Evolutionary conservation across 2,888 invertebrate genomes (phyloP).

Genomic region (Tupiocoris notatus): DNA sequence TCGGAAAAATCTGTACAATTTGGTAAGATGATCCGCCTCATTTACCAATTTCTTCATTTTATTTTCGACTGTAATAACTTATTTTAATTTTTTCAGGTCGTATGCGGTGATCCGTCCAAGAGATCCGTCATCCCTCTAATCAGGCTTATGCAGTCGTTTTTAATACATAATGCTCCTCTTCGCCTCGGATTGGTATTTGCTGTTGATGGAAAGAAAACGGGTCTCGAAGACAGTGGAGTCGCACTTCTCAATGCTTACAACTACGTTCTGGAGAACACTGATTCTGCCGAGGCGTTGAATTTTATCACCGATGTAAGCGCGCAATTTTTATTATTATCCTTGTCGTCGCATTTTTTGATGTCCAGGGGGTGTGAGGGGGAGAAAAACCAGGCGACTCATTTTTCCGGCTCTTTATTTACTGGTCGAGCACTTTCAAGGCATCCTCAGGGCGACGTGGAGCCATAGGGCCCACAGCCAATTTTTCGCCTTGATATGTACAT

Average conservation of each 20-base stretch:
- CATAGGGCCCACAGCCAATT: no score
- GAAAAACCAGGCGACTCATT: no score
- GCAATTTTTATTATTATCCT: no score
- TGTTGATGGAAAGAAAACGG: slow-evolving; percentile 61
- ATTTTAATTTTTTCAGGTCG: slow-evolving; percentile 61
- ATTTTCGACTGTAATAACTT: not conserved
- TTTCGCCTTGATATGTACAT: no score
- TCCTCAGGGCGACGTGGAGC: no score
- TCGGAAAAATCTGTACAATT: slow-evolving; percentile 80
- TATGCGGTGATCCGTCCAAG: slow-evolving; percentile 81
- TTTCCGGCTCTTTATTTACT: no score
- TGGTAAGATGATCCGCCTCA: slow-evolving; percentile 62
- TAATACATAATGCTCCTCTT: slow-evolving; percentile 85
- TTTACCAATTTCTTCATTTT: not conserved
- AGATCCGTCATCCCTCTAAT: slow-evolving; percentile 69
- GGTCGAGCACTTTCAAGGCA: no score
- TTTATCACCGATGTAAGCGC: slow-evolving; percentile 79
- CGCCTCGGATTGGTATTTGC: slow-evolving; percentile 85
- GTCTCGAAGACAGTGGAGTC: slow-evolving; percentile 70
- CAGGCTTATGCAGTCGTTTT: slow-evolving; percentile 85
- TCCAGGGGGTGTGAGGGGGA: no score
- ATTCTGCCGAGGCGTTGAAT: slow-evolving; percentile 72
- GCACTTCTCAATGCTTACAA: slow-evolving; percentile 88
- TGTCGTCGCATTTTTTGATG: no score
- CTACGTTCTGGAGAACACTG: slow-evolving; percentile 77